Base-by-base conservation (phyloP, 2,797 vertebrate genomes). In the Danio aesculapii region DNA sequence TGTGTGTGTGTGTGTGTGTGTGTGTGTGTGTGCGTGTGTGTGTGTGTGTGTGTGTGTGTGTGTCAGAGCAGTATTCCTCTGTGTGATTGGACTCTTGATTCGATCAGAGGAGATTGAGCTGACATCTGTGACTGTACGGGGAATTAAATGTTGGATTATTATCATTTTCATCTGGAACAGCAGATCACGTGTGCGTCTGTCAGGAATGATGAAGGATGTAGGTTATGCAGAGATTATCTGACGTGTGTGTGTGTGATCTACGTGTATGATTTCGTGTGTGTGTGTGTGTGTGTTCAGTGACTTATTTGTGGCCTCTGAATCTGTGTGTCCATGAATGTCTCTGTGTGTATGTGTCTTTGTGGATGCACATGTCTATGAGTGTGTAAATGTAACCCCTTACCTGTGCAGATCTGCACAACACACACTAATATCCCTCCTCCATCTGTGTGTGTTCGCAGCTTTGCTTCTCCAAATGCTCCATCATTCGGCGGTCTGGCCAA, bases 151-250 rank as follows among this genome's bases (percentile, higher is more conserved):
- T 55, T 77, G 52, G 81, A 81, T 81, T 71, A 78, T 78, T 71
- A 44, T 66, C 8, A 41, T 78, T 21, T n/a, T 49, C 44, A 46
- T 82, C 52, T 68, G 5, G 13, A 30, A 3, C 58, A 5, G 58
- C 2, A 16, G 57, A 17, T 66, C 55, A 58, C 21, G 19, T 74
- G 75, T 21, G n/a, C 3, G 2, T 79, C 68, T 59, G 58, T 55
- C 8, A 16, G 72, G 8, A 47, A 8, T 9, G 57, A 81, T 67
- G 75, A 73, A 69, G 68, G 30, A 75, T 81, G 84, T 86, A 89
- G 91, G 93, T 94, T 93, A 93, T 89, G 87, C 74, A 58, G 84
- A 90, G 83, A 90, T 94, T 92, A 93, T 94, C 91, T 90, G 83
- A 85, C 84, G 79, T 75, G 83, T 63, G n/a, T 46, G n/a, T 59